phyloP scores from a whole-genome alignment of 2,113 vertebrate genomes.

The Casuarius casuarius region DNA sequence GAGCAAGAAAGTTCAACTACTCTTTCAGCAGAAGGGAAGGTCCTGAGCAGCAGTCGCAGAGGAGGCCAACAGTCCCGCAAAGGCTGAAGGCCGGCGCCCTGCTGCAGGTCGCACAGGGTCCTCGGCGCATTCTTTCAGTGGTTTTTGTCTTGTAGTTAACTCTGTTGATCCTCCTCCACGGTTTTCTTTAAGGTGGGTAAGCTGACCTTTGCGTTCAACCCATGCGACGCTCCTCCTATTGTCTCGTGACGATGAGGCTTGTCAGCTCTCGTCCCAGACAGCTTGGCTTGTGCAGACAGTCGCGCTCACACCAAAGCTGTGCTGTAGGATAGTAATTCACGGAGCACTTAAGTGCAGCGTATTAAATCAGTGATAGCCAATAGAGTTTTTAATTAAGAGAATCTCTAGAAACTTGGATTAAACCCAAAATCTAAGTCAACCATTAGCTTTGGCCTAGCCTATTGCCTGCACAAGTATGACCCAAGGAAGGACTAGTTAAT shows the following conservation, averaged over 20 bases:
- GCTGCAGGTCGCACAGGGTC: not conserved
- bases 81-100: not conserved
- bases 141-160: not conserved
- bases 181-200: not conserved
- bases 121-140: not conserved
- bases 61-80: not conserved
- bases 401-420: not conserved
- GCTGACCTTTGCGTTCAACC: not conserved
- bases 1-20: not conserved
- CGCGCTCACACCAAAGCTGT: not conserved
- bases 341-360: not conserved
- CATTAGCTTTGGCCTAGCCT: not conserved
- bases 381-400: not conserved
- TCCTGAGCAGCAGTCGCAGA: rapidly evolving
- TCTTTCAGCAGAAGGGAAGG: not conserved
- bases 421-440: not conserved
- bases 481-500: not conserved
- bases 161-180: rapidly evolving
- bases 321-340: not conserved
- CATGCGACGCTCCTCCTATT: rapidly evolving
- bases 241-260: not conserved
- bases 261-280: not conserved
- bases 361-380: not conserved
- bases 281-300: not conserved
- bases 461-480: not conserved